Evolutionary conservation across 2,888 invertebrate genomes (phyloP), one percentile per base, ranked within the genome.

Genomic region (Hirtodrosophila duncani): DNA sequence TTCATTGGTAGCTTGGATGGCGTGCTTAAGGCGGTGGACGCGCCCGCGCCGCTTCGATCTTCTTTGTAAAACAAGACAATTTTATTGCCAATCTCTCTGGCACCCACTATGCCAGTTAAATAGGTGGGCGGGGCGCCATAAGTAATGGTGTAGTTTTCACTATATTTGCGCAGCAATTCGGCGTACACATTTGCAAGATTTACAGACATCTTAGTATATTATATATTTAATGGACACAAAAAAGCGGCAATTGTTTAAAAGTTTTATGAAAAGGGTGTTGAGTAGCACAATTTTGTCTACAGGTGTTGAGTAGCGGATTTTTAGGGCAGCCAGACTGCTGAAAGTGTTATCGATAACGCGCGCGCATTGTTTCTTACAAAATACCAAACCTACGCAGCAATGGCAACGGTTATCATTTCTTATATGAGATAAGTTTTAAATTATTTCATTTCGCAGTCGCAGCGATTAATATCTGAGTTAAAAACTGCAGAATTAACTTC

Each of bases 131-230:
- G 69, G 2, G 61, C 41, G 2, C 67, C 61, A 27, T 81, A 83
- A 1, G 79, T 61, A 1, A 84, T 63, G 18, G 75, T 74, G 42
- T 69, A 77, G 11, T 63, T 58, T 5, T 79, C 77, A 7, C 72
- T 75, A 46, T 78, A 80, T 34, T 66, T 74, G 5, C 78, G 74
- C 44, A 83, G 52, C 18, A 83, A 31, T 27, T 66, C 66, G 0
- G 85, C 84, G 33, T 85, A 87, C 11, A 84, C 48, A 64, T 86
- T 84, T 3, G 84, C 84, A 11, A 85, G 66, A 67, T 81, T 83
- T 1, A 65, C 56, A 18, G 66, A 59, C 83, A 83, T 84, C 23
- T 27, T 49, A 3, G 6, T 11, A 17, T 27, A 9, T 30, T 8
- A 34, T 16, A 16, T 3, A 27, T 30, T 21, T 6, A n/a, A 5